Conservation (phyloP, 2,888 invertebrate species). For the Drosophila heteroneura region DNA sequence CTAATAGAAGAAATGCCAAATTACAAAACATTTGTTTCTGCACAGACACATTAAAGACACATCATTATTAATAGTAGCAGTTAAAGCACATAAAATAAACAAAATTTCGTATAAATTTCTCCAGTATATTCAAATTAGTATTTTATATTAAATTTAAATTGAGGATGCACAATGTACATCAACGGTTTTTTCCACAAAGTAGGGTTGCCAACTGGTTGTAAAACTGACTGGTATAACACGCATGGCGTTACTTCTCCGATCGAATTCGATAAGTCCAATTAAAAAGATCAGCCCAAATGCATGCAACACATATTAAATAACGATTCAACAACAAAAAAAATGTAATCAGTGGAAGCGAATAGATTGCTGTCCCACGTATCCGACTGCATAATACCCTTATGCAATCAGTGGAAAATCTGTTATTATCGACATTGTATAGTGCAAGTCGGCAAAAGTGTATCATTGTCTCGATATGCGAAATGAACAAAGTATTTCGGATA, state of each 20-base stretch:
- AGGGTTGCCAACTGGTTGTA: constrained; percentile 1
- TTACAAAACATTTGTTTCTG: background rate
- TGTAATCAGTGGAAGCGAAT: background rate
- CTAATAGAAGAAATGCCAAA: background rate
- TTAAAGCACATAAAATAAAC: background rate
- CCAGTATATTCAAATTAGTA: background rate
- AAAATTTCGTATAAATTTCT: background rate
- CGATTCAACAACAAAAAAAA: background rate
- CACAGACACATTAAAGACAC: background rate
- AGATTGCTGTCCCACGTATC: background rate
- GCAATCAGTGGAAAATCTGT: background rate
- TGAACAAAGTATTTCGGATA: background rate
- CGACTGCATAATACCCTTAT: background rate
- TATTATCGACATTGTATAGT: background rate
- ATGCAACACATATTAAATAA: constrained; percentile 29
- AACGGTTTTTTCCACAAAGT: background rate
- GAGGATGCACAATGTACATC: background rate
- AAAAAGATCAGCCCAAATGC: constrained; percentile 37
- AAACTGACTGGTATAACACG: background rate
- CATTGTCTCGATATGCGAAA: background rate
- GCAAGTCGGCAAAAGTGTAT: background rate
- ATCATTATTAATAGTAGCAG: background rate
- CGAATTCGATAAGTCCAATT: background rate
- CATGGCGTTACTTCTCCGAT: background rate
- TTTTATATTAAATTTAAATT: background rate